A percentile compares a stretch with the other conserved stretches of the same genome.
These are phyloP conservation scores for Enteromius mattozi DNA, from an alignment of 2,797 vertebrate species.

Conservation along the genomic window DNA sequence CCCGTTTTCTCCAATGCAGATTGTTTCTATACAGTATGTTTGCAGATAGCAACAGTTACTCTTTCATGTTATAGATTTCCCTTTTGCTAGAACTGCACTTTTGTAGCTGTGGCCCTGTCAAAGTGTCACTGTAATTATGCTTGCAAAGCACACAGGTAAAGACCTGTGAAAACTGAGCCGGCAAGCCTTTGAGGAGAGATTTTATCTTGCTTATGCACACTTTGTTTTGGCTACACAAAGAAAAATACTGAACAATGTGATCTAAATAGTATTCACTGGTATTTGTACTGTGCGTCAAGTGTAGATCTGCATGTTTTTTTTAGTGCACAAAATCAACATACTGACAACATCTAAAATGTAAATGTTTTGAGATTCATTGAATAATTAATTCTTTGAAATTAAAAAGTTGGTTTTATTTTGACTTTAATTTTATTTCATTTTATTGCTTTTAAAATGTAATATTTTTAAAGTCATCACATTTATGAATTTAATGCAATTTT, in stretches of 20 bases:
- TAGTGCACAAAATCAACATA: neutral
- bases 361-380: neutral
- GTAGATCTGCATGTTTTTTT: neutral
- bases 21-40: slow-evolving; percentile 67
- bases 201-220: slow-evolving; percentile 24
- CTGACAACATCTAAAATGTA: neutral
- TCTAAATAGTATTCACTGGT: neutral
- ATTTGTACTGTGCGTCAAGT: neutral
- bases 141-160: slow-evolving; percentile 62
- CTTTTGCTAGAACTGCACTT: slow-evolving; percentile 68
- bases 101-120: slow-evolving; percentile 39
- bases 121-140: slow-evolving; percentile 48
- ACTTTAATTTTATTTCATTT: neutral
- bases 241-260: slow-evolving; percentile 12
- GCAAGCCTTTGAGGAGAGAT: slow-evolving; percentile 25
- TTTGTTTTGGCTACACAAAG: slow-evolving; percentile 29
- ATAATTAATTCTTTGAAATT: neutral
- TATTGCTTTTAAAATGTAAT: neutral
- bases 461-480: neutral
- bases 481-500: neutral
- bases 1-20: slow-evolving; percentile 61
- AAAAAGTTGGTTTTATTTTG: neutral
- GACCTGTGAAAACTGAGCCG: slow-evolving; percentile 28
- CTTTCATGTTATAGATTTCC: slow-evolving; percentile 75
- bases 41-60: slow-evolving; percentile 70